Evolutionary conservation across 2,797 vertebrate genomes (phyloP), one percentile per base, ranked within the genome.

Genomic region (Enteromius argenteus): DNA sequence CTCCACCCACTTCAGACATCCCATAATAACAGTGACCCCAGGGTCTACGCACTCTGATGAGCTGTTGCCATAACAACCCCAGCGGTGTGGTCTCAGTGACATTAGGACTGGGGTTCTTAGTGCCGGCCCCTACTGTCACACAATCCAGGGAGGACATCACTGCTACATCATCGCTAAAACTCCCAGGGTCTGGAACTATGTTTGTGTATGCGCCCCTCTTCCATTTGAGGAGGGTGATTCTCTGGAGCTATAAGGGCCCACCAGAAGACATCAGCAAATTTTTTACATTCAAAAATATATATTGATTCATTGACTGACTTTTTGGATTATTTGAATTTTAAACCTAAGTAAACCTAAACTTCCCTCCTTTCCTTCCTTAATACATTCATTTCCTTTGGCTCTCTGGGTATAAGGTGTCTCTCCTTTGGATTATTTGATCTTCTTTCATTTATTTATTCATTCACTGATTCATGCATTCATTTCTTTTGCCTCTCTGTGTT

Each of bases 41-140:
- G 69, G 53, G 84, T 87, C 81, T 80, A 85, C 17, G n/a, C 68
- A 44, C 81, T 53, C 79, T 80, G 76, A 84, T 86, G 84, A 84
- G 58, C 27, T 46, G 90, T 87, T 91, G 80, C 81, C 82, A 84
- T 72, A 23, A 84, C 88, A 89, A 87, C 77, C 39, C 82, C 79
- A 80, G 53, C 35, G 2, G 75, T 72, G 82, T 83, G 32, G 77
- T 89, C 87, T 19, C 75, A 84, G 75, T 89, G 86, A 19, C 75
- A 84, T 90, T 90, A 89, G 23, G 42, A 66, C 76, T 86, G 74
- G 81, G 51, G 79, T 62, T 83, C 42, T 86, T 80, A 62, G 68
- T 75, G 30, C 2, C 42, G 23, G 39, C 77, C 69, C 44, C 81
- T 49, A 15, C 0, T 17, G 32, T n/a, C 6, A 7, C 46, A 76